phyloP scores from a whole-genome alignment of 2,888 invertebrate genomes.

The Xiphydria camelus region DNA sequence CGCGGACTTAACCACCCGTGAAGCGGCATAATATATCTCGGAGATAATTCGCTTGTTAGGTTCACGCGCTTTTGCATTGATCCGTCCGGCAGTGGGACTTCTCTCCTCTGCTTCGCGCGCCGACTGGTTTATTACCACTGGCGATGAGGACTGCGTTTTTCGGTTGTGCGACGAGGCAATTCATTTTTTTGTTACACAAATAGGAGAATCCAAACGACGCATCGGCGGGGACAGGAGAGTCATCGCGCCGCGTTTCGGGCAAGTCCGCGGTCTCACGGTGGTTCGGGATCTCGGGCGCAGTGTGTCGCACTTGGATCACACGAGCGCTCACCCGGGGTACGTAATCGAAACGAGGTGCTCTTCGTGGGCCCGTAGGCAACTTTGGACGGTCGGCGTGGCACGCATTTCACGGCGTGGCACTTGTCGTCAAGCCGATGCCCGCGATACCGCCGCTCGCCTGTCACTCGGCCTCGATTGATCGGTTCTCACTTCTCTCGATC shows the following conservation, averaged over 20 bases:
- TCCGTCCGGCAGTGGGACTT: constrained; percentile 23
- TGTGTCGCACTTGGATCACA: constrained; percentile 7
- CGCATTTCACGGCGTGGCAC: constrained; percentile 30
- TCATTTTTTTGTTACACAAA: too few relatives aligned
- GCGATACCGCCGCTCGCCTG: constrained; percentile 41
- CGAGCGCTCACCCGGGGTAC: constrained; percentile 15
- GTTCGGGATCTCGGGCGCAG: constrained; percentile 1
- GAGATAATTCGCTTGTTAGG: constrained; percentile 52
- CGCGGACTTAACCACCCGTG: constrained; percentile 52
- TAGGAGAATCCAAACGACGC: too few relatives aligned
- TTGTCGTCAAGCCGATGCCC: constrained; percentile 45
- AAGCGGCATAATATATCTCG: constrained; percentile 49
- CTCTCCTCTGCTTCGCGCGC: neutral
- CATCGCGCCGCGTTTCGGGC: too few relatives aligned
- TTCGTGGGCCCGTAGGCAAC: constrained; percentile 26
- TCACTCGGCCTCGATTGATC: constrained; percentile 50
- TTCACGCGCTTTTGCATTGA: constrained; percentile 35
- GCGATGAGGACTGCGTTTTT: too few relatives aligned
- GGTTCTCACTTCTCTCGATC: constrained; percentile 35
- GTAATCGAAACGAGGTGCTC: constrained; percentile 27
- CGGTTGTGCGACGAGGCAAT: too few relatives aligned
- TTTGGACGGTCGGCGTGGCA: constrained; percentile 33
- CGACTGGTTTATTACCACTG: too few relatives aligned
- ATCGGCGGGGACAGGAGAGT: neutral
- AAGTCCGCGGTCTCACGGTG: too few relatives aligned